These are phyloP conservation scores for Trichonephila inaurata DNA, from an alignment of 1,140 invertebrate species.

Conservation along the genomic window DNA sequence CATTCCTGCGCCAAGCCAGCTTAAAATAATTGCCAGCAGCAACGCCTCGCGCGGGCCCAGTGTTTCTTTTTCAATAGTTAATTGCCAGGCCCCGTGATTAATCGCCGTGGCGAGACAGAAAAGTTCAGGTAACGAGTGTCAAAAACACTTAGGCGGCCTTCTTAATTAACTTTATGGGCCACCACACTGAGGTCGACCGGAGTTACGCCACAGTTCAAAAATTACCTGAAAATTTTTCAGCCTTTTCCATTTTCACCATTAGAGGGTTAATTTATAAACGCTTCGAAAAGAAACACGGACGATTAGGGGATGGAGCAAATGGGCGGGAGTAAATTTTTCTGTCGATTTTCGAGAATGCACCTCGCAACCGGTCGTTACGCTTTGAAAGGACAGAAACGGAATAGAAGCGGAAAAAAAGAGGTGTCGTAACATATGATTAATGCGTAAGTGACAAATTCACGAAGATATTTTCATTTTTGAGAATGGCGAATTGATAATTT, in stretches of 20 bases:
- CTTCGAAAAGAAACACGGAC: neutral
- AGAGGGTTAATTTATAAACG: constrained; percentile 57
- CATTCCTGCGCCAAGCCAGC: neutral
- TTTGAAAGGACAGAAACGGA: neutral
- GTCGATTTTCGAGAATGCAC: neutral
- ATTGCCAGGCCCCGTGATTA: constrained; percentile 28
- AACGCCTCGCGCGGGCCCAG: neutral
- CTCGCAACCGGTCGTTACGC: neutral
- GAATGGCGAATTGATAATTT: neutral
- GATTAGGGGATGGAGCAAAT: neutral
- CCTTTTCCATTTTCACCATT: neutral
- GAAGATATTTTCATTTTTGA: neutral
- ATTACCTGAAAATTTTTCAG: constrained; percentile 48
- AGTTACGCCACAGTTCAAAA: constrained; percentile 13
- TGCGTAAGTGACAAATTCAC: constrained; percentile 2
- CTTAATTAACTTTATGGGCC: constrained; percentile 64
- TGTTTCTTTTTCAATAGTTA: constrained; percentile 42
- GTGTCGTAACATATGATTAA: neutral
- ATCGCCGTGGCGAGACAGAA: constrained; percentile 3
- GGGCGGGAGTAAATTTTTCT: constrained; percentile 19
- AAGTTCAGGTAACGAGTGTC: constrained; percentile 53
- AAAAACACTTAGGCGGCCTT: constrained; percentile 57
- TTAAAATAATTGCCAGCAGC: constrained; percentile 56
- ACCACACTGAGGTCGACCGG: neutral
- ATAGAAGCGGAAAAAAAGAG: neutral